These are phyloP conservation scores for Acromyrmex charruanus DNA, from an alignment of 1,140 invertebrate species.

Conservation along the genomic window DNA sequence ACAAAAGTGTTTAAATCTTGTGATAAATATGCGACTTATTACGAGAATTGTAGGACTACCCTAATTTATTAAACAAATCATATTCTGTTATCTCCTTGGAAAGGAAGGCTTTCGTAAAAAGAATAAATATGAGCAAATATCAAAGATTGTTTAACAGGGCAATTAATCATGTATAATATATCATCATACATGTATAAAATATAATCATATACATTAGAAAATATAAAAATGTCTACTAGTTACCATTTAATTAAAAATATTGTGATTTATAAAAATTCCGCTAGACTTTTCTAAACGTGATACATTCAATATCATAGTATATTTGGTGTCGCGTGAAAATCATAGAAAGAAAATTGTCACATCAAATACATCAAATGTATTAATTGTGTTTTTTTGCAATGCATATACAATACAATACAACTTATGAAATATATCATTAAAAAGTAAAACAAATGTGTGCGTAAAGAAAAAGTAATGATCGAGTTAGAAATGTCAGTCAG, in stretches of 20 bases:
- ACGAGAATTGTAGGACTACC: neutral
- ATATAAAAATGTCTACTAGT: neutral
- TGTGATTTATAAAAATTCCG: neutral
- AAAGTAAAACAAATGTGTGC: no score
- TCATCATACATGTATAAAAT: neutral
- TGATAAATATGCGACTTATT: conserved; percentile 27
- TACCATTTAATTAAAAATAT: neutral
- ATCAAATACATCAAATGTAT: neutral
- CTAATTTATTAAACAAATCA: conserved; percentile 12
- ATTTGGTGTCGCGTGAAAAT: neutral
- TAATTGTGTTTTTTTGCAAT: neutral
- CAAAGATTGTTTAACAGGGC: neutral
- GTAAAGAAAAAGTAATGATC: no score
- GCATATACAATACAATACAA: neutral
- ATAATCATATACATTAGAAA: neutral
- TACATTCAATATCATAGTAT: neutral
- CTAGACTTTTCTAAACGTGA: neutral
- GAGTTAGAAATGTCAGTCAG: neutral
- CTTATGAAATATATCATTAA: neutral
- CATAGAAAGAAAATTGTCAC: neutral
- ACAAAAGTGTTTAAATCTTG: neutral
- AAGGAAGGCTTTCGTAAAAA: neutral
- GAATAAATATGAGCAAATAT: conserved; percentile 2
- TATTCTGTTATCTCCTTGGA: neutral
- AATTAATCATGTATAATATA: neutral